A percentile compares a stretch with the other conserved stretches of the same genome.
Evolutionary conservation across 2,113 vertebrate species (phyloP).

Genomic region (Uria aalge): DNA sequence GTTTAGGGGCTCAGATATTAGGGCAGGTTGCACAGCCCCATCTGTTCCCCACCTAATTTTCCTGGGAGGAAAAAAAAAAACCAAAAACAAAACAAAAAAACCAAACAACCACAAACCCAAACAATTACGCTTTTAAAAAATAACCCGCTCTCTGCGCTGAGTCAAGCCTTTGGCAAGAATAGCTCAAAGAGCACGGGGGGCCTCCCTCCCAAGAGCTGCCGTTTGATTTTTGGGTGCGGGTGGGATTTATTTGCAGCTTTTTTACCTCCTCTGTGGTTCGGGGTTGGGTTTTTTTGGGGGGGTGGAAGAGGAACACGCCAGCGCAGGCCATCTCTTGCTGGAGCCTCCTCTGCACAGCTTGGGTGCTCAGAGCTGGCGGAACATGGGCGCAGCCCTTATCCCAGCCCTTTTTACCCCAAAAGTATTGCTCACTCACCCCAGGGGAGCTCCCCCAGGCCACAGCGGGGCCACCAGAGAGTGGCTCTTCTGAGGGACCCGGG

Average conservation of each 20-base stretch:
- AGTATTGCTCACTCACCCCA: background rate
- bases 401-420: background rate
- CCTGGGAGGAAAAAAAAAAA: rapidly evolving
- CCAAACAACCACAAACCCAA: background rate
- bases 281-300: background rate
- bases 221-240: background rate
- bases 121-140: background rate
- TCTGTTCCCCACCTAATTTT: background rate
- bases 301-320: background rate
- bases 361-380: background rate
- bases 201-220: background rate
- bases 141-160: rapidly evolving
- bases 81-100: too few species aligned
- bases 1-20: background rate
- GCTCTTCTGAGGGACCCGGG: background rate
- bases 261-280: background rate
- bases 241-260: background rate
- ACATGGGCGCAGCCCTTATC: background rate
- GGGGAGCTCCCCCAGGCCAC: background rate
- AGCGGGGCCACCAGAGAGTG: background rate
- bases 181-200: background rate
- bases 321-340: background rate
- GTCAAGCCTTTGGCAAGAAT: rapidly evolving
- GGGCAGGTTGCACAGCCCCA: too few species aligned
- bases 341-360: too few species aligned